A percentile compares a stretch with the other conserved stretches of the same genome.
These are phyloP conservation scores for Callyntrura sp. DNA, from an alignment of 2,888 invertebrate species.

Conservation along the genomic window DNA sequence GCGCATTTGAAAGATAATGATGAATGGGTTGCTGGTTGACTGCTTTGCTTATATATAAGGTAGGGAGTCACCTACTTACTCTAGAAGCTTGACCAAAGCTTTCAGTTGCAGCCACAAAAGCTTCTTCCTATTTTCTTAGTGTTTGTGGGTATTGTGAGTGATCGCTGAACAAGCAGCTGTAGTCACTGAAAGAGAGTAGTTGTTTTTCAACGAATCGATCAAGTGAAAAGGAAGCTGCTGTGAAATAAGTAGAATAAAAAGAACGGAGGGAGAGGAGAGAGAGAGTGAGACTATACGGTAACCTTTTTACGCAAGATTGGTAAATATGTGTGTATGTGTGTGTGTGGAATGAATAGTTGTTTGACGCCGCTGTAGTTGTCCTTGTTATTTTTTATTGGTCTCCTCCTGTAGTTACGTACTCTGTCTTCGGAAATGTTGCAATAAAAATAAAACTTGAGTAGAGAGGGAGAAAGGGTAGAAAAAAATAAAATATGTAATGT, in stretches of 20 bases:
- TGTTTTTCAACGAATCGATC: constrained; percentile 72
- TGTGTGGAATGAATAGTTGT: too few species aligned
- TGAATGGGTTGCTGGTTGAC: constrained; percentile 64
- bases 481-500: constrained; percentile 29
- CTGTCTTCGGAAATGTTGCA: constrained; percentile 48
- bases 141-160: constrained; percentile 39
- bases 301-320: constrained; percentile 34
- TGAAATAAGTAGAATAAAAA: background rate
- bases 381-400: constrained; percentile 34
- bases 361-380: constrained; percentile 1
- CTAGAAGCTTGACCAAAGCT: too few species aligned
- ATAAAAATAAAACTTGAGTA: constrained; percentile 43
- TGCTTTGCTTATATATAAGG: constrained; percentile 2
- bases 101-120: constrained; percentile 23
- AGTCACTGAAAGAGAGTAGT: constrained; percentile 39
- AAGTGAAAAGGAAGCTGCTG: constrained; percentile 39
- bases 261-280: background rate
- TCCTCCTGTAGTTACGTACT: constrained; percentile 21
- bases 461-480: constrained; percentile 17
- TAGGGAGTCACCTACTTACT: background rate
- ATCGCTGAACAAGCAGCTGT: constrained; percentile 39
- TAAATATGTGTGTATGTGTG: constrained; percentile 23
- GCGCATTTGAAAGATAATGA: constrained; percentile 59
- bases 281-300: constrained; percentile 55
- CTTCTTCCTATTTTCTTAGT: constrained; percentile 3